A percentile compares a stretch with the other conserved stretches of the same genome.
These are phyloP conservation scores for Melieria omissa DNA, from an alignment of 2,888 invertebrate species.

Conservation along the genomic window DNA sequence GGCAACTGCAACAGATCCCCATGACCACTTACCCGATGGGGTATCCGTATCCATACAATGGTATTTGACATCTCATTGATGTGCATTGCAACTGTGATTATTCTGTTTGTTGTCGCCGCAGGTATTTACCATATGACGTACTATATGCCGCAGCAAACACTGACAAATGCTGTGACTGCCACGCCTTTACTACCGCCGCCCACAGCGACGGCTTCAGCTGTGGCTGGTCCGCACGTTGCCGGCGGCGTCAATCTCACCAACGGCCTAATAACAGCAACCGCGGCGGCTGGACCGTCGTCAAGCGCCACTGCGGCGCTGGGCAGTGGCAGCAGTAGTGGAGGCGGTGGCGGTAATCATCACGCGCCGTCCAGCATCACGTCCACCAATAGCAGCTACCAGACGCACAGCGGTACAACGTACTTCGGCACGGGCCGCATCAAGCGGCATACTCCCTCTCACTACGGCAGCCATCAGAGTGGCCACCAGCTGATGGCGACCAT, in stretches of 20 bases:
- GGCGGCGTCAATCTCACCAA: conserved; percentile 47
- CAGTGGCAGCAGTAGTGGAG: conserved; percentile 41
- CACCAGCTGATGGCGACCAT: conserved; percentile 46
- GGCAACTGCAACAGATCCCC: conserved; percentile 65
- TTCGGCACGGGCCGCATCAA: conserved; percentile 56
- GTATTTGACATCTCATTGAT: conserved; percentile 40
- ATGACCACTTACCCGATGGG: conserved; percentile 65
- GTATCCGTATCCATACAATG: conserved; percentile 66
- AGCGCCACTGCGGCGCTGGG: conserved; percentile 43
- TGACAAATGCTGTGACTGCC: conserved; percentile 56
- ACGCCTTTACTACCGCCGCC: conserved; percentile 55
- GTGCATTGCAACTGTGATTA: not conserved
- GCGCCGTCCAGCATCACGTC: conserved; percentile 33
- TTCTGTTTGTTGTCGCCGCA: not conserved
- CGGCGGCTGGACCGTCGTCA: conserved; percentile 59
- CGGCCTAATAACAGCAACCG: conserved; percentile 47
- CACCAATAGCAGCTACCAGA: conserved; percentile 47
- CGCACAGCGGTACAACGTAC: conserved; percentile 50
- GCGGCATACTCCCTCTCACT: conserved; percentile 57
- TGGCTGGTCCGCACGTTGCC: conserved; percentile 49
- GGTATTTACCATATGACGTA: conserved; percentile 57
- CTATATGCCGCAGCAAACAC: conserved; percentile 64
- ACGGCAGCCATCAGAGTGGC: conserved; percentile 34
- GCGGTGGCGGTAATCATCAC: conserved; percentile 37
- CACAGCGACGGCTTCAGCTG: conserved; percentile 40